Conservation (phyloP, 2,113 vertebrate species). For the Odontesthes bonariensis region DNA sequence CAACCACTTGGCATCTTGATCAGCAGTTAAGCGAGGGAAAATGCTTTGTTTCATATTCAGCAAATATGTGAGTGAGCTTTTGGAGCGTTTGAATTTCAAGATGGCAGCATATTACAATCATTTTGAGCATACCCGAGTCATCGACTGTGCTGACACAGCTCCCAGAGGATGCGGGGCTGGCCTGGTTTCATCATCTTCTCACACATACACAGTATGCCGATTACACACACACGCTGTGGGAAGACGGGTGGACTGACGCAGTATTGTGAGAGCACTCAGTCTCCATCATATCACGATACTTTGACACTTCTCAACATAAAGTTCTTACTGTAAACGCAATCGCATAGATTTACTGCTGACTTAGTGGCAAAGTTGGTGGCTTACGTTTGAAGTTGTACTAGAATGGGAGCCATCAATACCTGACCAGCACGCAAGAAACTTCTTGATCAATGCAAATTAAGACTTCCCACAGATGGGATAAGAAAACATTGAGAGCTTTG, state of each 20-base stretch:
- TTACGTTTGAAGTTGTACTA: conserved; percentile 1
- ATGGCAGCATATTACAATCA: conserved; percentile 58
- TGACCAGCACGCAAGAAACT: background rate
- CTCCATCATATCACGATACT: conserved; percentile 6
- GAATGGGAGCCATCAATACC: conserved; percentile 2
- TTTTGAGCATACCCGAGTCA: conserved; percentile 65
- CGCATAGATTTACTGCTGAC: background rate
- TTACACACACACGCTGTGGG: conserved; percentile 22
- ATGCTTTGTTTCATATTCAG: conserved; percentile 73
- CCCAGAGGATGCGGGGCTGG: conserved; percentile 54
- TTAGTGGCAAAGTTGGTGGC: background rate
- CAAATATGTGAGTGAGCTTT: conserved; percentile 64
- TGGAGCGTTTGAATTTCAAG: conserved; percentile 62
- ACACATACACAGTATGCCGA: conserved; percentile 37
- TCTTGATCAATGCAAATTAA: conserved; percentile 25
- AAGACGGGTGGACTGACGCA: conserved; percentile 45
- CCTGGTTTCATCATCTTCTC: conserved; percentile 69
- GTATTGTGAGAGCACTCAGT: conserved; percentile 26
- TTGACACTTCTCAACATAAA: conserved; percentile 3
- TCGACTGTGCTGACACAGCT: conserved; percentile 72
- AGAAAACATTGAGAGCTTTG: too few species aligned
- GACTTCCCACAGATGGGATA: background rate
- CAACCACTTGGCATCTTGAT: conserved; percentile 52
- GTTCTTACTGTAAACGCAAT: conserved; percentile 2
- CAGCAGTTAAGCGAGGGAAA: conserved; percentile 47